These are phyloP conservation scores for Pseudobourletiella spinata DNA, from an alignment of 1,140 invertebrate genomes.

Conservation along the genomic window DNA sequence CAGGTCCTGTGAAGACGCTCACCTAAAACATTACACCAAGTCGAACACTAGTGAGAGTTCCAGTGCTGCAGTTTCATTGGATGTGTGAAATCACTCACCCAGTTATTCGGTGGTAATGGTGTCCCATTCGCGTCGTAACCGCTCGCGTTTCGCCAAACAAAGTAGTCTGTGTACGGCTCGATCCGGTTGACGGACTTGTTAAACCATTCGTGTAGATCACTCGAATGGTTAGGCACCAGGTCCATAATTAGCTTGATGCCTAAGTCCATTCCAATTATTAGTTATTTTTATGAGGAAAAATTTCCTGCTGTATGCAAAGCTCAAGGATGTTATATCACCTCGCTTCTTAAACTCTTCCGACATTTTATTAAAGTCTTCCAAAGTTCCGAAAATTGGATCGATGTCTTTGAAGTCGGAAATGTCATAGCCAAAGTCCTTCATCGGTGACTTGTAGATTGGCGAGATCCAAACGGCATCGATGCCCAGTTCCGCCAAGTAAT, in stretches of 20 bases:
- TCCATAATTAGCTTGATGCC: not conserved
- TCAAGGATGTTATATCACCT: too few relatives aligned
- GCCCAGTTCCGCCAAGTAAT: constrained; percentile 45
- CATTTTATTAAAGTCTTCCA: constrained; percentile 53
- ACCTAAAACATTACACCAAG: constrained; percentile 40
- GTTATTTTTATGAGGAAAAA: not conserved
- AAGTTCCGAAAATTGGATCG: constrained; percentile 51
- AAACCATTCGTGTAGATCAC: not conserved
- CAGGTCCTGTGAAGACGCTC: constrained; percentile 56
- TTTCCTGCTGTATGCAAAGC: not conserved
- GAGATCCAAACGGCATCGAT: constrained; percentile 53
- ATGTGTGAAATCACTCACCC: constrained; percentile 1
- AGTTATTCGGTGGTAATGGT: constrained; percentile 1
- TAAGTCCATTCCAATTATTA: not conserved
- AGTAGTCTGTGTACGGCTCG: not conserved
- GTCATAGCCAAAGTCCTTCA: constrained; percentile 52
- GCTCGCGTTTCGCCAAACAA: constrained; percentile 6
- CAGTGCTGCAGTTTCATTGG: not conserved
- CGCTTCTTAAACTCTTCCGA: constrained; percentile 41
- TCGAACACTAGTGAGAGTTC: not conserved
- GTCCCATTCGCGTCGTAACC: not conserved
- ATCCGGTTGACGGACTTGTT: not conserved
- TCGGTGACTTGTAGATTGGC: constrained; percentile 50
- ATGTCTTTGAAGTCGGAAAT: constrained; percentile 54
- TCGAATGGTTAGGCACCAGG: not conserved